A percentile compares a stretch with the other conserved stretches of the same genome.
phyloP scores from a whole-genome alignment of 1,140 invertebrate species.

The Drosophila carrolli region DNA sequence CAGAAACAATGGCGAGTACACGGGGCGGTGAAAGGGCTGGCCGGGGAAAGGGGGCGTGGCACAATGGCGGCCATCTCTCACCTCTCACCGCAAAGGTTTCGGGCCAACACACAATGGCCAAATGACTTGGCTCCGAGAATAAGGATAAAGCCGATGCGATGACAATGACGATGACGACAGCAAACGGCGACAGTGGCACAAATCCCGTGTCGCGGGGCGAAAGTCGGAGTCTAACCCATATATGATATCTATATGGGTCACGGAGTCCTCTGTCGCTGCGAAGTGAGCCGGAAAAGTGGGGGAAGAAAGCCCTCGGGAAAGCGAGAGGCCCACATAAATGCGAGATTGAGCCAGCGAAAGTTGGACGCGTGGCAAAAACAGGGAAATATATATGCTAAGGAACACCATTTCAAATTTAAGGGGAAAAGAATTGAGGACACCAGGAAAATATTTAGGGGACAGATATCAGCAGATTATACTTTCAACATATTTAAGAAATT shows the following conservation, averaged over 20 bases:
- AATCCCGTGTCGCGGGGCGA: constrained; percentile 16
- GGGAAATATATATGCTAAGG: not conserved
- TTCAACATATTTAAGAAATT: not conserved
- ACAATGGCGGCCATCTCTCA: constrained; percentile 44
- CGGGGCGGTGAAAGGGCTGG: not conserved
- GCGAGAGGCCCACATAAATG: not conserved
- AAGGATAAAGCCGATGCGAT: constrained; percentile 23
- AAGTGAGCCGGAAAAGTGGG: not conserved
- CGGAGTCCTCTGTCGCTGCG: not conserved
- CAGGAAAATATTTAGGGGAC: too few species aligned
- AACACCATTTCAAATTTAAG: too few species aligned
- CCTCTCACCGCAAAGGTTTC: constrained; percentile 50
- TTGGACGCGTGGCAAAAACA: not conserved
- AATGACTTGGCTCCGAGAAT: constrained; percentile 41
- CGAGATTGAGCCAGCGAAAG: not conserved
- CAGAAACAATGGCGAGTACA: constrained; percentile 62
- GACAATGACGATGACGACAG: constrained; percentile 18
- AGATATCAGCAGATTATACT: not conserved
- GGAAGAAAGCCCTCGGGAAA: not conserved
- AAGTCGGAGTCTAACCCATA: constrained; percentile 22
- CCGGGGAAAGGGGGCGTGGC: not conserved
- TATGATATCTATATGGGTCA: constrained; percentile 34
- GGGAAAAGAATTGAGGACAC: not conserved
- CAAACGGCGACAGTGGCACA: constrained; percentile 48
- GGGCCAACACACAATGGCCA: constrained; percentile 51